Evolutionary conservation across 2,888 invertebrate species (phyloP).

Genomic region (Idaea straminata): DNA sequence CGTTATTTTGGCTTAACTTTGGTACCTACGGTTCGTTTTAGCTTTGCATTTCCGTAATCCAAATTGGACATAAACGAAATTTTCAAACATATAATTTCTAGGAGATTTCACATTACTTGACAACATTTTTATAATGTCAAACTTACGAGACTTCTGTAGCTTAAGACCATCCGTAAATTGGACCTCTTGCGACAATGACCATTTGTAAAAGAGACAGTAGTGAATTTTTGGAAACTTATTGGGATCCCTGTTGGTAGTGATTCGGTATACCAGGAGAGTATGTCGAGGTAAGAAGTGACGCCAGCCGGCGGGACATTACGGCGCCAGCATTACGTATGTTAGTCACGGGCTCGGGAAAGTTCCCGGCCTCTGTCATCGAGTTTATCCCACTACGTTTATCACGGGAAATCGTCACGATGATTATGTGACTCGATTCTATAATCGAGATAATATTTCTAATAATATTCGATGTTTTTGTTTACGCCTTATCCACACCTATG

Average conservation of each 20-base stretch:
- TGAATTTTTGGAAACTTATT: no score
- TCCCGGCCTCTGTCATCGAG: background rate
- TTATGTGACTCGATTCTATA: background rate
- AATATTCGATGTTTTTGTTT: background rate
- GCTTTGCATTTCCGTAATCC: background rate
- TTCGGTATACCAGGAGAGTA: background rate
- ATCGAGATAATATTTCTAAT: background rate
- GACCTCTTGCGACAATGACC: no score
- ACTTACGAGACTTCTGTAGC: no score
- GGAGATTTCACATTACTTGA: background rate
- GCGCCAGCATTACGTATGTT: background rate
- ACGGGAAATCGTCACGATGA: background rate
- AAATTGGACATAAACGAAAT: background rate
- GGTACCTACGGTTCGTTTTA: background rate
- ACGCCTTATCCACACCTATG: background rate
- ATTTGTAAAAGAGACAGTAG: no score
- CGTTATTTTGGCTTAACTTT: background rate
- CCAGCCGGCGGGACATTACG: background rate
- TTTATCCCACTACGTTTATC: slow-evolving; percentile 1
- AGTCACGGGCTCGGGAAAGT: background rate
- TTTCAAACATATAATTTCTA: background rate
- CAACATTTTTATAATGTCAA: background rate
- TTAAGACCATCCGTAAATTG: no score
- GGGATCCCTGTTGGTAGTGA: background rate
- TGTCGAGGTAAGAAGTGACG: background rate